phyloP scores from a whole-genome alignment of 2,113 vertebrate genomes.

The Macquaria ambigua region DNA sequence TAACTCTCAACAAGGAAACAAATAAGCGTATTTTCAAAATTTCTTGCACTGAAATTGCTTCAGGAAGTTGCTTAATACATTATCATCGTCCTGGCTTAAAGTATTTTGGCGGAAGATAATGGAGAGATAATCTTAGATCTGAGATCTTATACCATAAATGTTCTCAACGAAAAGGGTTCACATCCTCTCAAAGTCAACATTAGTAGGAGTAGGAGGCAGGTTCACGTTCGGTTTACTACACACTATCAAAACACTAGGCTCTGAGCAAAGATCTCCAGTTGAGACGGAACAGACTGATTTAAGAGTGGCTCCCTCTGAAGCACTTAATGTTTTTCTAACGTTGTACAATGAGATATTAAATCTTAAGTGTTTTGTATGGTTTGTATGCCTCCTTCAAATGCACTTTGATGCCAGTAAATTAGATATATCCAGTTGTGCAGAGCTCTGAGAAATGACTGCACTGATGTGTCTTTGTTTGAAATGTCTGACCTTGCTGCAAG shows the following conservation, averaged over 20 bases:
- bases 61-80: background rate
- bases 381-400: background rate
- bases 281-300: background rate
- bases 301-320: background rate
- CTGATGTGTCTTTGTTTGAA: constrained; percentile 4
- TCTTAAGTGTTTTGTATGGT: background rate
- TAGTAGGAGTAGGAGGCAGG: background rate
- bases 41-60: background rate
- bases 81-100: background rate
- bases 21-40: background rate
- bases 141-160: background rate
- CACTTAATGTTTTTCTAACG: background rate
- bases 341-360: background rate
- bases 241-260: background rate
- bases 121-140: background rate
- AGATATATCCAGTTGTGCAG: background rate
- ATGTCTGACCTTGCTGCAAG: constrained; percentile 34
- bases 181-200: background rate
- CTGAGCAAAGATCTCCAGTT: background rate
- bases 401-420: background rate
- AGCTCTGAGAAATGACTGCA: background rate
- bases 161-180: background rate
- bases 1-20: background rate
- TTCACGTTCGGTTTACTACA: background rate
- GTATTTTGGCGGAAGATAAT: background rate